phyloP scores from a whole-genome alignment of 2,797 vertebrate species.

The Nannoperca obscura region DNA sequence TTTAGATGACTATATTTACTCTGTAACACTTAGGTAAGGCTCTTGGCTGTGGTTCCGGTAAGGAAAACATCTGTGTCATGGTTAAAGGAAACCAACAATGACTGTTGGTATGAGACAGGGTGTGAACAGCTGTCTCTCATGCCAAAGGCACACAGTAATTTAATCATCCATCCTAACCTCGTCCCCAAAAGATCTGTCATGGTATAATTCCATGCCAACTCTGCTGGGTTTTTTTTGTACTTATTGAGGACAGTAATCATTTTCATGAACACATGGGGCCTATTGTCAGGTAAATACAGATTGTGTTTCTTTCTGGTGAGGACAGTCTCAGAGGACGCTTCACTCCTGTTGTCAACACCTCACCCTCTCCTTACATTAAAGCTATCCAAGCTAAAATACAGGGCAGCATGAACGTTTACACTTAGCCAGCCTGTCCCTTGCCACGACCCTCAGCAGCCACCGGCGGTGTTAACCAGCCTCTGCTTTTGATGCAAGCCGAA shows the following conservation, averaged over 20 bases:
- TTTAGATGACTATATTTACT: not conserved
- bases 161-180: not conserved
- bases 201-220: not conserved
- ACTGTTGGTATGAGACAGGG: not conserved
- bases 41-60: not conserved
- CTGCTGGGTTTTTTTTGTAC: not conserved
- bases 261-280: not conserved
- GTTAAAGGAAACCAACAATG: not conserved
- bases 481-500: conserved; percentile 52
- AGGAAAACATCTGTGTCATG: not conserved
- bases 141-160: not conserved
- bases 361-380: conserved; percentile 14
- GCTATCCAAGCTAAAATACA: conserved; percentile 28
- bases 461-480: conserved; percentile 59
- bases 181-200: not conserved
- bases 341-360: conserved; percentile 12
- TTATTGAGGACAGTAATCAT: not conserved
- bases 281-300: not conserved
- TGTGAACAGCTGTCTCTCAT: not conserved
- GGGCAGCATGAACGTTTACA: conserved; percentile 34
- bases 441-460: conserved; percentile 48
- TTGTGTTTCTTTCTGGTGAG: not conserved
- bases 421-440: conserved; percentile 44
- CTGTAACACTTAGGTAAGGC: not conserved
- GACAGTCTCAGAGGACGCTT: conserved; percentile 12